Percentiles rank a stretch among this genome's conserved stretches.
Conservation (phyloP, 2,797 vertebrate species). For the Aselliscus stoliczkanus region DNA sequence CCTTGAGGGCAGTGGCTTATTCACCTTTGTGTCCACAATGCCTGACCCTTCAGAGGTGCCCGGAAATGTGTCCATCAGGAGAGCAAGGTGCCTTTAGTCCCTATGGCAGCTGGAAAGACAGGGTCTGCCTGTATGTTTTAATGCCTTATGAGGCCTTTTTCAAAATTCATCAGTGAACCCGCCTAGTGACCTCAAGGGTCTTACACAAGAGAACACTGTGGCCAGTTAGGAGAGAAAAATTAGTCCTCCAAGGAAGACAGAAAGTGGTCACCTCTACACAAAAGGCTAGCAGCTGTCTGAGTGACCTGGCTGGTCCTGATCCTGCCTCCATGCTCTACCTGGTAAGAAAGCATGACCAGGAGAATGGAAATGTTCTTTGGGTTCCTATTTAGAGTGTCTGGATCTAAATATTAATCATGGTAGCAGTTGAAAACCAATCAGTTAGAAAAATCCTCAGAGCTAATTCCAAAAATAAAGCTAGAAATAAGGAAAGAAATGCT, state of each 20-base stretch:
- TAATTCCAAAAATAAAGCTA: not conserved
- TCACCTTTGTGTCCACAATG: not conserved
- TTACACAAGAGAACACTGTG: not conserved
- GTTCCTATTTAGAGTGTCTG: not conserved
- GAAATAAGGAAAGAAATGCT: not conserved
- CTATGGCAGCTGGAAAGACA: not conserved
- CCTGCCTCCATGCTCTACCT: not conserved
- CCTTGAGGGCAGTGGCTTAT: not conserved
- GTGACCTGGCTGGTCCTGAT: not conserved
- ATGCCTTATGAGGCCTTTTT: not conserved
- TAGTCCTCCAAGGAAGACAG: not conserved
- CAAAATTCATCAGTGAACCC: not conserved
- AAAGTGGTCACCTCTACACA: not conserved
- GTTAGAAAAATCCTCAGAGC: not conserved
- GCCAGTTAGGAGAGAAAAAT: not conserved
- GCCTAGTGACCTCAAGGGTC: not conserved
- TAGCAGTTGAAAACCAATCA: not conserved
- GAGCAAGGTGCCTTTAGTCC: not conserved
- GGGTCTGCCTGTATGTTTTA: not conserved
- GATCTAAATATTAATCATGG: not conserved
- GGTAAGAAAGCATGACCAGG: not conserved
- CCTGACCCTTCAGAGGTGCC: not conserved
- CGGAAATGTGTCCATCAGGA: not conserved
- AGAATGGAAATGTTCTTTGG: not conserved
- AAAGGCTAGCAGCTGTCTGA: not conserved